phyloP scores from a whole-genome alignment of 2,888 invertebrate genomes.

The Baccha elongata region DNA sequence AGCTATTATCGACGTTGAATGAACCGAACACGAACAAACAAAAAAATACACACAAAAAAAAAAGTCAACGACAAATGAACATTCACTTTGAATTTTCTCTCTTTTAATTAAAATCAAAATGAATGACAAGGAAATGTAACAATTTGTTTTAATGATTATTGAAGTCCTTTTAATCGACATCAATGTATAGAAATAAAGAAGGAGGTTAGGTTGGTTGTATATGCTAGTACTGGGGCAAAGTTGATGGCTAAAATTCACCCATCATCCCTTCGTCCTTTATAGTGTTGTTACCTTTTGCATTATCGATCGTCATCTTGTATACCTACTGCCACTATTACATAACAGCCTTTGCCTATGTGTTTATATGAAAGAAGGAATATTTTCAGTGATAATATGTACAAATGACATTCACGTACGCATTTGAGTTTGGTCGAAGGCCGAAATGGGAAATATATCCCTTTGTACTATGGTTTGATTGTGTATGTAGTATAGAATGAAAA shows the following conservation, averaged over 20 bases:
- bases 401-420: conserved; percentile 71
- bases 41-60: background rate
- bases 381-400: conserved; percentile 42
- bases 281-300: conserved; percentile 62
- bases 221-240: background rate
- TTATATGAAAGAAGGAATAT: conserved; percentile 18
- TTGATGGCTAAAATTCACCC: conserved; percentile 31
- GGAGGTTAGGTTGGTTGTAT: background rate
- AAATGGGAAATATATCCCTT: conserved; percentile 63
- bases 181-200: conserved; percentile 7
- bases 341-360: conserved; percentile 29
- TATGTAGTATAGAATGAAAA: background rate
- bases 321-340: conserved; percentile 7
- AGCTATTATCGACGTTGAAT: conserved; percentile 47
- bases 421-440: conserved; percentile 64
- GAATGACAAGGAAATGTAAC: conserved; percentile 72
- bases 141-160: conserved; percentile 74
- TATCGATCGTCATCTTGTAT: conserved; percentile 58
- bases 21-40: conserved; percentile 29
- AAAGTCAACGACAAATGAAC: conserved; percentile 49
- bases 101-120: conserved; percentile 73
- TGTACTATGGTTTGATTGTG: conserved; percentile 20
- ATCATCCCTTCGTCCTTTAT: conserved; percentile 42
- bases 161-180: conserved; percentile 67
- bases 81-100: conserved; percentile 70